These are phyloP conservation scores for Kryptopterus vitreolus DNA, from an alignment of 2,797 vertebrate species.

Conservation along the genomic window DNA sequence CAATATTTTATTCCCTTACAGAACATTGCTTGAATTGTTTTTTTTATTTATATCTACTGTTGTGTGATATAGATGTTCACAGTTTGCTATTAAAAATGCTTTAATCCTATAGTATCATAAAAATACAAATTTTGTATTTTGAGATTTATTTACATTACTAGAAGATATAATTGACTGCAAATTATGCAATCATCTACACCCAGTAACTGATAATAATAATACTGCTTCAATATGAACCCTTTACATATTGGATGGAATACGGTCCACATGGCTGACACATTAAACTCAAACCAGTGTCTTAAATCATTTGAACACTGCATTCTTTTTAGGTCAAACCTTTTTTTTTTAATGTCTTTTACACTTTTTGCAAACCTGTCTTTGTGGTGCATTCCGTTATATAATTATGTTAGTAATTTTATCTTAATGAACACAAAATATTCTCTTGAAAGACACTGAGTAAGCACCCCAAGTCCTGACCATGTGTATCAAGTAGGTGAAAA, in stretches of 20 bases:
- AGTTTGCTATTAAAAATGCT: neutral
- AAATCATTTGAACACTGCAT: neutral
- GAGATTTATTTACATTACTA: neutral
- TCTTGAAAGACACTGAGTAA: neutral
- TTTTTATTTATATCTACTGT: neutral
- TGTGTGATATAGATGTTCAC: neutral
- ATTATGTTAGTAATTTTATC: neutral
- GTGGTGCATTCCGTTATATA: neutral
- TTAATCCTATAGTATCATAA: neutral
- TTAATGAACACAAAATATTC: neutral
- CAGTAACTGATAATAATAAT: neutral
- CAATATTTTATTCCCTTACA: neutral
- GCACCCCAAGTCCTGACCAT: neutral
- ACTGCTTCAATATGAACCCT: neutral
- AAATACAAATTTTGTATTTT: no score
- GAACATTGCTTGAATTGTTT: neutral
- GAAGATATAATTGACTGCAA: neutral
- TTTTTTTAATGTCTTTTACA: no score
- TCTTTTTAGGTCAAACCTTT: neutral
- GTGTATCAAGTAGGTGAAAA: neutral
- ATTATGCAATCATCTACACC: neutral
- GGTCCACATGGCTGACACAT: neutral
- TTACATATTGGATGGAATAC: neutral
- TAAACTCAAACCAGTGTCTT: neutral
- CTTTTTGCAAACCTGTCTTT: neutral